Percentiles rank a stretch among this genome's conserved stretches.
These are phyloP conservation scores for Agrotis puta DNA, from an alignment of 2,888 invertebrate species.

Conservation along the genomic window DNA sequence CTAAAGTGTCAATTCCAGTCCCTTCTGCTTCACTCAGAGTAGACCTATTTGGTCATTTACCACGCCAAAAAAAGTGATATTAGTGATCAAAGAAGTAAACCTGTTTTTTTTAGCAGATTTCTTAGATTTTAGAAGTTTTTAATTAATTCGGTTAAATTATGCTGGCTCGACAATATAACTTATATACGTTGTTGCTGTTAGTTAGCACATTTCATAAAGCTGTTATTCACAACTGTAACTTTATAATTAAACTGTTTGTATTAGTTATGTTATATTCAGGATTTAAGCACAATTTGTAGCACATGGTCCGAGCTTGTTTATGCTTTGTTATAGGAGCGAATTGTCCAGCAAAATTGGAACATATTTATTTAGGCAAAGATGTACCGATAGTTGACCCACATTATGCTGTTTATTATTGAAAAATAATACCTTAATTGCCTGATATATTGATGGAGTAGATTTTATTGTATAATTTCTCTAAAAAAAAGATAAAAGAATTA, in stretches of 20 bases:
- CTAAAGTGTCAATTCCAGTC: too few species aligned
- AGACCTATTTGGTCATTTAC: too few species aligned
- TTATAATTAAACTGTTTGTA: constrained; percentile 26
- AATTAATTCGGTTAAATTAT: not conserved
- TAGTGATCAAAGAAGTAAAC: too few species aligned
- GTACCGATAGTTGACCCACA: too few species aligned
- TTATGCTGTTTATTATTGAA: not conserved
- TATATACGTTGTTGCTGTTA: not conserved
- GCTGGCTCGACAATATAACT: not conserved
- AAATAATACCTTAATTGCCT: not conserved
- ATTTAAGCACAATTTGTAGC: constrained; percentile 21
- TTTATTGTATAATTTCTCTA: not conserved
- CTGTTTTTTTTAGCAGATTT: too few species aligned
- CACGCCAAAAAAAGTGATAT: too few species aligned
- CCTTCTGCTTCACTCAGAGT: too few species aligned
- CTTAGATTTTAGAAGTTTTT: too few species aligned
- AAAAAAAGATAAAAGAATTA: not conserved
- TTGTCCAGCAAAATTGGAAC: not conserved
- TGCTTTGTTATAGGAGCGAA: not conserved
- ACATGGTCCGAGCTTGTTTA: constrained; percentile 13
- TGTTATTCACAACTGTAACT: constrained; percentile 21
- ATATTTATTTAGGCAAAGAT: not conserved
- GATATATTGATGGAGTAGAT: too few species aligned
- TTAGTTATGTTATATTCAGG: constrained; percentile 16
- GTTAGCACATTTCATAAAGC: constrained; percentile 3